Percentiles rank a stretch among this genome's conserved stretches.
These are phyloP conservation scores for Meloe dianella DNA, from an alignment of 2,888 invertebrate species.

Conservation along the genomic window DNA sequence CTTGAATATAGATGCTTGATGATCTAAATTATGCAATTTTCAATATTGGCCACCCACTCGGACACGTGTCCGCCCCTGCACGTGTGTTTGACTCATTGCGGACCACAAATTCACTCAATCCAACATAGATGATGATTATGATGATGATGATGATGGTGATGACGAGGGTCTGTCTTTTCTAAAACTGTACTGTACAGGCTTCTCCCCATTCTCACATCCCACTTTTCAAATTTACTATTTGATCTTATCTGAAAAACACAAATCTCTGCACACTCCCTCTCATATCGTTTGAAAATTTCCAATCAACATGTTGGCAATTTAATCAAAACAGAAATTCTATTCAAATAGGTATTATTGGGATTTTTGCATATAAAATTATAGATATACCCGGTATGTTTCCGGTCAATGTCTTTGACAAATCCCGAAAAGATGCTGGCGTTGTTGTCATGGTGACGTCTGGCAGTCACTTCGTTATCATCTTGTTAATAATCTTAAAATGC, in stretches of 20 bases:
- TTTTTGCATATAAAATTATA: constrained; percentile 26
- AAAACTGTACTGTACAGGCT: background rate
- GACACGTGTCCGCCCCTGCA: constrained; percentile 61
- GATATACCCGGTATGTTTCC: constrained; percentile 31
- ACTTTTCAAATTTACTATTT: constrained; percentile 16
- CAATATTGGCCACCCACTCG: constrained; percentile 62
- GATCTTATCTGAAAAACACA: background rate
- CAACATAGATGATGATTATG: constrained; percentile 28
- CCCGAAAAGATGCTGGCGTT: constrained; percentile 36
- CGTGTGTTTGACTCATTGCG: constrained; percentile 62
- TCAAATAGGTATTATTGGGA: no score
- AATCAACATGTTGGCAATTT: background rate
- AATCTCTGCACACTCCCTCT: background rate
- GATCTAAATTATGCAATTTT: constrained; percentile 63
- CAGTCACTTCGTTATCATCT: constrained; percentile 37
- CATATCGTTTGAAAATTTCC: background rate
- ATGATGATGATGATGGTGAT: constrained; percentile 25
- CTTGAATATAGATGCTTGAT: constrained; percentile 54
- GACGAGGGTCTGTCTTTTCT: constrained; percentile 1
- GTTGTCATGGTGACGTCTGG: constrained; percentile 41
- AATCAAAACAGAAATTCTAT: background rate
- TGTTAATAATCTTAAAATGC: background rate
- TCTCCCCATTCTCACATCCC: background rate
- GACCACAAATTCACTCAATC: constrained; percentile 59
- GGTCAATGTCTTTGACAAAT: constrained; percentile 42